A percentile compares a stretch with the other conserved stretches of the same genome.
Conservation (phyloP, 2,113 vertebrate genomes). For the Nannobrachium achirus region DNA sequence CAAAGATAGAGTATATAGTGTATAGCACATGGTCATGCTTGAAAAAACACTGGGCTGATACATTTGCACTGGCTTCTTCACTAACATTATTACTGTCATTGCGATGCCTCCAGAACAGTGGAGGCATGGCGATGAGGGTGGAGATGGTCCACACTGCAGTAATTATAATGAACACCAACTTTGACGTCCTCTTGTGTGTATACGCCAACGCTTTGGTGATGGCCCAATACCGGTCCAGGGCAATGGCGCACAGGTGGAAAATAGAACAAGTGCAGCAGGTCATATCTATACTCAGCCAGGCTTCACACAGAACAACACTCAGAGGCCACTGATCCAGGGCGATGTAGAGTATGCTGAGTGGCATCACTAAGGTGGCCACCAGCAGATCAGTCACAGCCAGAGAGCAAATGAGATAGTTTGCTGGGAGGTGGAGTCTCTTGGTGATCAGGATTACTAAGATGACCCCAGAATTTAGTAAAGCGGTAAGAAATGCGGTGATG, state of each 20-base stretch:
- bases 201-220: conserved; percentile 85
- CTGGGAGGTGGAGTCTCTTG: conserved; percentile 85
- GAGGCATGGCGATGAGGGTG: conserved; percentile 84
- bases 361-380: conserved; percentile 85
- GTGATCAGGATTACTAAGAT: conserved; percentile 84
- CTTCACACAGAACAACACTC: conserved; percentile 81
- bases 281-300: conserved; percentile 85
- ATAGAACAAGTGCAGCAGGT: conserved; percentile 86
- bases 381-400: conserved; percentile 85
- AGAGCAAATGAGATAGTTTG: conserved; percentile 87
- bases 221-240: conserved; percentile 86
- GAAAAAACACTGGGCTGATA: conserved; percentile 73
- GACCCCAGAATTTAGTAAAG: conserved; percentile 82
- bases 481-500: conserved; percentile 79
- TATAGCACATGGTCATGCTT: conserved; percentile 69
- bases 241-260: conserved; percentile 85
- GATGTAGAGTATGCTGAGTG: conserved; percentile 84
- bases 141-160: conserved; percentile 81
- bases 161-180: conserved; percentile 81
- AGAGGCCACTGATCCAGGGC: conserved; percentile 81
- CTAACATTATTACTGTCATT: conserved; percentile 12
- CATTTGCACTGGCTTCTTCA: background rate
- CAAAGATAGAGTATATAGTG: conserved; percentile 77
- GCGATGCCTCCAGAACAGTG: conserved; percentile 82
- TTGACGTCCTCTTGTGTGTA: conserved; percentile 78